Conservation (phyloP, 1,140 invertebrate genomes). For the Caenorhabditis tropicalis region DNA sequence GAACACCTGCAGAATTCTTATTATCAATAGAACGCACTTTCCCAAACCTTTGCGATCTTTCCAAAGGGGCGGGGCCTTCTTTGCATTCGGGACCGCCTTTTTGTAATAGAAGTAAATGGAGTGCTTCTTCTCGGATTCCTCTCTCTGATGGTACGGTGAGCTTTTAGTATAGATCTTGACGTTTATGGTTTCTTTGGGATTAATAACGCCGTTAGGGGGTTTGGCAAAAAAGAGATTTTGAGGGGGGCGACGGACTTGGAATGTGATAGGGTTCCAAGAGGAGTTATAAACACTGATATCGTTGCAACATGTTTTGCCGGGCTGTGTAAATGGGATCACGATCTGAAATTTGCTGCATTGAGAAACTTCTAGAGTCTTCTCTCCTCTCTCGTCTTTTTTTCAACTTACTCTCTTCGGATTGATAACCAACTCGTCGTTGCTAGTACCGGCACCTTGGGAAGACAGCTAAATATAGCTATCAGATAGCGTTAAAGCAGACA, state of each 20-base stretch:
- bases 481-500: too few species aligned
- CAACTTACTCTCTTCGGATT: not conserved
- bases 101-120: not conserved
- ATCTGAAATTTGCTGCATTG: not conserved
- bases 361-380: too few species aligned
- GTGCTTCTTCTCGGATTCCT: not conserved
- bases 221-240: conserved; percentile 44
- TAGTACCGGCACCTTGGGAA: too few species aligned
- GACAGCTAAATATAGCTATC: too few species aligned
- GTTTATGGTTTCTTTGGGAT: not conserved
- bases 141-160: not conserved
- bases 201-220: conserved; percentile 43
- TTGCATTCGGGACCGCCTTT: not conserved
- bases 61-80: conserved; percentile 9
- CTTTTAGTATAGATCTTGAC: conserved; percentile 10
- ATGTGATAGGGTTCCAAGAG: not conserved
- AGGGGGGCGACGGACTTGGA: conserved; percentile 36
- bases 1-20: too few species aligned
- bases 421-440: not conserved
- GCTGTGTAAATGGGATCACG: not conserved
- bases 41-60: conserved; percentile 7
- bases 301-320: not conserved
- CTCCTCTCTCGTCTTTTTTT: too few species aligned
- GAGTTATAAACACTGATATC: conserved; percentile 6
- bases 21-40: too few species aligned